phyloP scores from a whole-genome alignment of 2,797 vertebrate genomes.

The Carcharodon carcharias region DNA sequence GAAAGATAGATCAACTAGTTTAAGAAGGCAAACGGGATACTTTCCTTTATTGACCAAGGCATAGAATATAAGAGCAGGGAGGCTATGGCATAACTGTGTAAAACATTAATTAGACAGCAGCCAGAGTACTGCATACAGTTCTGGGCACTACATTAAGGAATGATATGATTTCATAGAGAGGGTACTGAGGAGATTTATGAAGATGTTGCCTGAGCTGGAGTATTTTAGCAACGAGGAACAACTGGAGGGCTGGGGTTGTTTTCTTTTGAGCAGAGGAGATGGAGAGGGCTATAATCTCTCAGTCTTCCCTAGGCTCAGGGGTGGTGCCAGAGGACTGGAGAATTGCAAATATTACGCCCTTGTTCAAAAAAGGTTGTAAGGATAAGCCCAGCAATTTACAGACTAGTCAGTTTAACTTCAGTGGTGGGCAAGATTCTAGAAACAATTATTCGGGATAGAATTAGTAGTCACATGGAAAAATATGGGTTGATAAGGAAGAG shows the following conservation, averaged over 20 bases:
- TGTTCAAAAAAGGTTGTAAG: no score
- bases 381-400: no score
- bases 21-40: not conserved
- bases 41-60: not conserved
- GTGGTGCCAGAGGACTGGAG: no score
- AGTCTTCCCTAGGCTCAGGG: no score
- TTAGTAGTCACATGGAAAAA: no score
- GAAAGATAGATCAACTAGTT: not conserved
- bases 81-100: not conserved
- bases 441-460: no score
- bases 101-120: not conserved
- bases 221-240: not conserved
- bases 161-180: not conserved
- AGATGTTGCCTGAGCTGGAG: not conserved
- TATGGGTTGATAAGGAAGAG: no score
- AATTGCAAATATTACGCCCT: no score
- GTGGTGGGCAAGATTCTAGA: no score
- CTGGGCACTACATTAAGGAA: not conserved
- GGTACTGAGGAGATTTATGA: not conserved
- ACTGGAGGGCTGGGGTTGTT: not conserved
- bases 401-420: no score
- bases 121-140: not conserved
- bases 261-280: not conserved
- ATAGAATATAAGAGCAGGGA: not conserved
- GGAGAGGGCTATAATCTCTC: no score